These are phyloP conservation scores for Hydraecia micacea DNA, from an alignment of 2,888 invertebrate genomes.

Conservation along the genomic window DNA sequence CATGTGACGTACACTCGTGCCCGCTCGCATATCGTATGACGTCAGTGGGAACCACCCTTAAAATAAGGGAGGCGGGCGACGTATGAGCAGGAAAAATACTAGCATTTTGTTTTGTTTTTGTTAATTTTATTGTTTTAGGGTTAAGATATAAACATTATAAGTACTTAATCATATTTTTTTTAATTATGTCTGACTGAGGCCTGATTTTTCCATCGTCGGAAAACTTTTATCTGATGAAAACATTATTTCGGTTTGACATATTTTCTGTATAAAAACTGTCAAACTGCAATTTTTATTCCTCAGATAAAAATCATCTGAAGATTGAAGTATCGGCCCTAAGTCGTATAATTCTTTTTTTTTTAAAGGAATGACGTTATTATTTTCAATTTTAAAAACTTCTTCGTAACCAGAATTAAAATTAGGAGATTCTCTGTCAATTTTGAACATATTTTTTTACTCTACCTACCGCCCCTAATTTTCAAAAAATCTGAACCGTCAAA, in stretches of 20 bases:
- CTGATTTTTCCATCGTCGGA: no score
- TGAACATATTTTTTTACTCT: neutral
- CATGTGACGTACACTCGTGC: slow-evolving; percentile 69
- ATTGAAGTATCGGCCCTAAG: neutral
- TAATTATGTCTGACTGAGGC: no score
- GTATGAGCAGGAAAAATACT: slow-evolving; percentile 41
- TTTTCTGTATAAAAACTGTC: no score
- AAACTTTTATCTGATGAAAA: no score
- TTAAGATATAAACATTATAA: no score
- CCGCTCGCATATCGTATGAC: slow-evolving; percentile 71
- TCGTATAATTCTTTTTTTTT: neutral
- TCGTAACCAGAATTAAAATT: neutral
- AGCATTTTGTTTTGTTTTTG: slow-evolving; percentile 19
- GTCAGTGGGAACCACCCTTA: slow-evolving; percentile 67
- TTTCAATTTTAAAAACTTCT: no score
- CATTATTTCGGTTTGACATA: no score
- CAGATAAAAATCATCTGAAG: neutral
- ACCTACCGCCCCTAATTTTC: neutral
- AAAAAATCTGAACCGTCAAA: slow-evolving; percentile 1
- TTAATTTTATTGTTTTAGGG: neutral
- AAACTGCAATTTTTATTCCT: no score
- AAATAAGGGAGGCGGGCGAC: slow-evolving; percentile 40
- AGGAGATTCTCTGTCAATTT: neutral
- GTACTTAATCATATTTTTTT: no score
- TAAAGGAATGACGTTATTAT: no score